Conservation (phyloP, 2,797 vertebrate species). For the Clarias platycephalus region DNA sequence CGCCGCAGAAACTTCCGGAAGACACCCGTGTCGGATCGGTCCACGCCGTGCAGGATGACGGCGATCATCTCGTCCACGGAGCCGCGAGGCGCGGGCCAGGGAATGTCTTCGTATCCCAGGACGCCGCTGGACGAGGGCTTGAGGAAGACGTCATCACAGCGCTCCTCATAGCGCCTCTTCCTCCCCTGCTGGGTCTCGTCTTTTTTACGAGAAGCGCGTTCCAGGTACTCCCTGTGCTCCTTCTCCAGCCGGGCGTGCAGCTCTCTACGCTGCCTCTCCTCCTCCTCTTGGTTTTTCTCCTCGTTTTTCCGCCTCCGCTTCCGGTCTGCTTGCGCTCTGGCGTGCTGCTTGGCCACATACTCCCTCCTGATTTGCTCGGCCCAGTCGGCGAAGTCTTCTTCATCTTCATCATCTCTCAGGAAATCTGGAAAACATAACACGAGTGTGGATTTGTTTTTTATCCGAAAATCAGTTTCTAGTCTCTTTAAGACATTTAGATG, state of each 20-base stretch:
- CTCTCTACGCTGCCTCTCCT: conserved; percentile 58
- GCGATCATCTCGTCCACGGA: conserved; percentile 81
- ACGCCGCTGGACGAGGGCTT: conserved; percentile 39
- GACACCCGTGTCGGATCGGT: conserved; percentile 65
- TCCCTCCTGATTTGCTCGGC: conserved; percentile 76
- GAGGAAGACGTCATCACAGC: conserved; percentile 67
- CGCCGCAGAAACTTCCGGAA: conserved; percentile 78
- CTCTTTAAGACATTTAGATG: too few species aligned
- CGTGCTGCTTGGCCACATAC: conserved; percentile 71
- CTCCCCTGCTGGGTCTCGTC: conserved; percentile 72
- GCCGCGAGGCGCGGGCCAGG: conserved; percentile 80
- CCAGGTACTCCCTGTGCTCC: conserved; percentile 78
- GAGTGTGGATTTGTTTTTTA: background rate
- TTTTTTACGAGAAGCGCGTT: conserved; percentile 73
- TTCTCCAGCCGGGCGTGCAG: conserved; percentile 65
- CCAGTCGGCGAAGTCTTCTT: conserved; percentile 79
- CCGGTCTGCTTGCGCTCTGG: conserved; percentile 66
- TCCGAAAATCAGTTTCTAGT: too few species aligned
- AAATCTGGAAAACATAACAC: conserved; percentile 58
- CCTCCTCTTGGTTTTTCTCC: conserved; percentile 52
- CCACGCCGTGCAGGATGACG: conserved; percentile 78
- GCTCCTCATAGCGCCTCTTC: conserved; percentile 72
- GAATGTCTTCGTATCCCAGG: conserved; percentile 82
- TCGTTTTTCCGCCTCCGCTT: conserved; percentile 37
- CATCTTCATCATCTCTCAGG: conserved; percentile 67